These are phyloP conservation scores for Cloeon dipterum DNA, from an alignment of 2,888 invertebrate species.

Conservation along the genomic window DNA sequence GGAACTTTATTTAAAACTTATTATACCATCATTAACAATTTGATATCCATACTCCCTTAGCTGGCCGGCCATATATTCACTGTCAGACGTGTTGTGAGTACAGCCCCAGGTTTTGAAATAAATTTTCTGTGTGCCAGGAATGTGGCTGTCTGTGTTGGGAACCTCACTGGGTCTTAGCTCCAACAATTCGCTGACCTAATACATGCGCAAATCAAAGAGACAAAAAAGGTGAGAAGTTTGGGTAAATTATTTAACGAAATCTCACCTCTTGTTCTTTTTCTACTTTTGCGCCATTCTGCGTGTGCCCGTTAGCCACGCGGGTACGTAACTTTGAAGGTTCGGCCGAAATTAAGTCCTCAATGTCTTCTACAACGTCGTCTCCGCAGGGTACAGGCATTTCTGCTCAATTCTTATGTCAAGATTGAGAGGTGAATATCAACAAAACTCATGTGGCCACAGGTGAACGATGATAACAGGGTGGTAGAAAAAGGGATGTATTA, in stretches of 20 bases:
- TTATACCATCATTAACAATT: slow-evolving; percentile 28
- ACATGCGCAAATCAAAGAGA: no score
- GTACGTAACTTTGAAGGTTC: no score
- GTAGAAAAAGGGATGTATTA: no score
- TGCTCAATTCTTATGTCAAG: no score
- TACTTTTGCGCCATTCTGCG: no score
- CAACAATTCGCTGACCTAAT: not conserved
- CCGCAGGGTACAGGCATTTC: slow-evolving; percentile 33
- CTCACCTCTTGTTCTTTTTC: no score
- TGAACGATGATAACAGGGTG: no score
- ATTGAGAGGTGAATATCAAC: no score
- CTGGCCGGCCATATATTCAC: slow-evolving; percentile 97
- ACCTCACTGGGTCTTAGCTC: not conserved
- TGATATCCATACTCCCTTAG: slow-evolving; percentile 70
- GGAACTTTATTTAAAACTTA: not conserved
- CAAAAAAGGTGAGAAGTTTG: no score
- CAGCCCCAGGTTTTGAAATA: slow-evolving; percentile 95
- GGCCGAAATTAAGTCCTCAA: slow-evolving; percentile 61
- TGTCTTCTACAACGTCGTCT: slow-evolving; percentile 56
- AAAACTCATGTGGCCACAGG: no score
- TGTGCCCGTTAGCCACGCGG: no score
- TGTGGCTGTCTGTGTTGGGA: slow-evolving; percentile 14
- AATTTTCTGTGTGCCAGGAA: slow-evolving; percentile 52
- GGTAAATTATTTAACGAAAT: no score
- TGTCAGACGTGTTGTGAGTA: slow-evolving; percentile 92